These are phyloP conservation scores for Smithornis capensis DNA, from an alignment of 2,113 vertebrate genomes.

Conservation along the genomic window DNA sequence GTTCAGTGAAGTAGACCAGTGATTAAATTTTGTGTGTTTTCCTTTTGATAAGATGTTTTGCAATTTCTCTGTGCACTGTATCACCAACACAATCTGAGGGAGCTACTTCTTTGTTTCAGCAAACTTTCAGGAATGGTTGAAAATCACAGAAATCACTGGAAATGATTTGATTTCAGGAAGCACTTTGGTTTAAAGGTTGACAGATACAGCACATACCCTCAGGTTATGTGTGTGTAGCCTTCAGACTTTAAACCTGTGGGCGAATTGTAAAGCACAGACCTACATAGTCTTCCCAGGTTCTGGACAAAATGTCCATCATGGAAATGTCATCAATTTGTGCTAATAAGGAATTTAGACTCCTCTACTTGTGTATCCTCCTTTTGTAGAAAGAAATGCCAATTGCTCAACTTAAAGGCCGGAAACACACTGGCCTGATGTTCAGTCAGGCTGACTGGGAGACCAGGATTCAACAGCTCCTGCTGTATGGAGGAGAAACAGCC, in stretches of 20 bases:
- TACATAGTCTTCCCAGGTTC: background rate
- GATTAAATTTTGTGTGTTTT: conserved; percentile 9
- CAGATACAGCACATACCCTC: background rate
- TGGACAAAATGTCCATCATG: background rate
- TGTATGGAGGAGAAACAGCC: background rate
- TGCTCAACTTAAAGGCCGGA: background rate
- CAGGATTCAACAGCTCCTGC: background rate
- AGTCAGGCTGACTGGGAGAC: background rate
- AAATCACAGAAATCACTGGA: background rate
- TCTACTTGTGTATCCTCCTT: background rate
- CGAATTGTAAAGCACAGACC: background rate
- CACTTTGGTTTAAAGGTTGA: background rate
- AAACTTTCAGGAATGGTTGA: background rate
- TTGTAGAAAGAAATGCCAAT: background rate
- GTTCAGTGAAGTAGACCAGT: background rate
- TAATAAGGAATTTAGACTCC: background rate
- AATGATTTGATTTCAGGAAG: background rate
- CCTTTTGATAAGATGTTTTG: background rate
- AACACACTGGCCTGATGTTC: rapidly evolving
- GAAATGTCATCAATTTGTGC: background rate
- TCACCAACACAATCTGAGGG: background rate
- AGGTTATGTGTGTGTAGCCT: background rate
- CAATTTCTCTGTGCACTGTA: background rate
- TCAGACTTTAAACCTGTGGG: background rate
- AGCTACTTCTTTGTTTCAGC: background rate